A percentile compares a stretch with the other conserved stretches of the same genome.
Evolutionary conservation across 2,888 invertebrate genomes (phyloP).

Genomic region (Erannis defoliaria): DNA sequence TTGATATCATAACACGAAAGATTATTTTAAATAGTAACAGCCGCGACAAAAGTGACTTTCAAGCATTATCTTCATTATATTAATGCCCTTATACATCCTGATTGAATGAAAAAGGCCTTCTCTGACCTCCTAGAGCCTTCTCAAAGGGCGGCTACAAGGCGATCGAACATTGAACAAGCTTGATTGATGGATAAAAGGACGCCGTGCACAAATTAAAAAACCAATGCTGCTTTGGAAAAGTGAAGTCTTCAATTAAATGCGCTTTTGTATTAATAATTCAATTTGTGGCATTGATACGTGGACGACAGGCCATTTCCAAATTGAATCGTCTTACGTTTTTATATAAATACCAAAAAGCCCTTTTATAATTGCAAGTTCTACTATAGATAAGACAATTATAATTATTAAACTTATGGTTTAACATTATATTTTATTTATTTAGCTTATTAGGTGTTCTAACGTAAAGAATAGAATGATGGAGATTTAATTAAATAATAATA

Average conservation of each 20-base stretch:
- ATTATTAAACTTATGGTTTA: too few species aligned
- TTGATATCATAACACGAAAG: not conserved
- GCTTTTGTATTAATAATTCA: constrained; percentile 48
- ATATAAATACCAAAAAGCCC: not conserved
- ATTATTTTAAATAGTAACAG: not conserved
- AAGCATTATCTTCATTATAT: constrained; percentile 7
- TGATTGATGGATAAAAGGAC: constrained; percentile 79
- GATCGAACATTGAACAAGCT: constrained; percentile 63
- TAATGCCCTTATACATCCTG: constrained; percentile 17
- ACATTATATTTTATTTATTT: too few species aligned
- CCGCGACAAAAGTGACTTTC: not conserved
- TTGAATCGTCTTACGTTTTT: not conserved
- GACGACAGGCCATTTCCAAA: not conserved
- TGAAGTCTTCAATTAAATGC: constrained; percentile 66
- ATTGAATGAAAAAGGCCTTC: constrained; percentile 13
- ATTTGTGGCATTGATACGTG: constrained; percentile 41
- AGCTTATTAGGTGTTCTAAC: not conserved
- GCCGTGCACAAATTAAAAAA: constrained; percentile 75
- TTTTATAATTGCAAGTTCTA: too few species aligned
- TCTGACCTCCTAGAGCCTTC: constrained; percentile 30
- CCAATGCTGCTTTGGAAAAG: constrained; percentile 59
- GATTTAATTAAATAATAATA: too few species aligned
- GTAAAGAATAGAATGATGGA: not conserved
- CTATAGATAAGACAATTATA: too few species aligned
- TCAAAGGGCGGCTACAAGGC: constrained; percentile 32